phyloP scores from a whole-genome alignment of 2,113 vertebrate genomes.

The Equus quagga region DNA sequence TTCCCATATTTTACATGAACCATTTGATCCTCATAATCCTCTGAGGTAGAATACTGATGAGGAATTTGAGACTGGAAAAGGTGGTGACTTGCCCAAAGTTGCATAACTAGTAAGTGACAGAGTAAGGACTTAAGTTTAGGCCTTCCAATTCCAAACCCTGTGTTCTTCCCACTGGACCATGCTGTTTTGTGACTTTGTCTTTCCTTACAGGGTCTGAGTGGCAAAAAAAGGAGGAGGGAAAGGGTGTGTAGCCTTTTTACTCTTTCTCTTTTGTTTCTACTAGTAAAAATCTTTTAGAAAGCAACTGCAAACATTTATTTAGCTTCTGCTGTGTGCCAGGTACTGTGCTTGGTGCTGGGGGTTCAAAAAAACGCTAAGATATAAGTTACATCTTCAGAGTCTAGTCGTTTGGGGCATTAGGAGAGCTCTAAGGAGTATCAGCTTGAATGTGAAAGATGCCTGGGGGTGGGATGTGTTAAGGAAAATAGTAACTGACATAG shows the following conservation, averaged over 20 bases:
- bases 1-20: slow-evolving; percentile 53
- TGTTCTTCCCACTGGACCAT: slow-evolving; percentile 80
- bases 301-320: slow-evolving; percentile 80
- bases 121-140: slow-evolving; percentile 54
- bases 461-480: slow-evolving; percentile 9
- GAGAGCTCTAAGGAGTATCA: background rate
- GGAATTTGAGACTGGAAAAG: slow-evolving; percentile 43
- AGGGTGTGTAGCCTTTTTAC: slow-evolving; percentile 84
- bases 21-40: slow-evolving; percentile 50
- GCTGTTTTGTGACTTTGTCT: slow-evolving; percentile 84
- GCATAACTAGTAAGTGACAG: slow-evolving; percentile 16
- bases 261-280: slow-evolving; percentile 82
- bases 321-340: slow-evolving; percentile 82
- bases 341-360: slow-evolving; percentile 83
- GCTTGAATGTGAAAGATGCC: background rate
- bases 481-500: background rate
- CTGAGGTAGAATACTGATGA: slow-evolving; percentile 27
- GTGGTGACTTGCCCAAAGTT: slow-evolving; percentile 67
- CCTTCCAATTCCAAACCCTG: slow-evolving; percentile 67
- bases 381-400: background rate
- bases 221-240: slow-evolving; percentile 85
- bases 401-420: background rate
- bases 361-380: background rate
- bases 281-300: slow-evolving; percentile 82
- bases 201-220: slow-evolving; percentile 85